These are phyloP conservation scores for Thalassaphorura encarpata DNA, from an alignment of 1,140 invertebrate genomes.

Conservation along the genomic window DNA sequence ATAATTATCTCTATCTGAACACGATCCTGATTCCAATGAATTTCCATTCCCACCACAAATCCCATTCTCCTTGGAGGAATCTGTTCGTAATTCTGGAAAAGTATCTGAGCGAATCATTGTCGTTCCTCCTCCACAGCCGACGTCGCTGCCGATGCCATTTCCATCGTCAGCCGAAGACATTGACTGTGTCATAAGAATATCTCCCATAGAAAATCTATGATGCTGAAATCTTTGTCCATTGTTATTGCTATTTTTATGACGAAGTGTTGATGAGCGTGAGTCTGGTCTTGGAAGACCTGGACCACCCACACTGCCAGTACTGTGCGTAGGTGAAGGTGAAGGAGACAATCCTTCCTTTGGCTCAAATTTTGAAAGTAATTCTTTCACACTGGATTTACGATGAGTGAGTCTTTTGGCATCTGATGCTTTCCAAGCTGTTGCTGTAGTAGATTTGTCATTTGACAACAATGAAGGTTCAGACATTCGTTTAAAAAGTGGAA, in stretches of 20 bases:
- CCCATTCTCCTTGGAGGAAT: slow-evolving; percentile 23
- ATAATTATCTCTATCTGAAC: too few species aligned
- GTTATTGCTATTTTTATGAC: background rate
- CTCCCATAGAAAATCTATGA: slow-evolving; percentile 32
- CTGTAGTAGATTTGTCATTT: slow-evolving; percentile 5
- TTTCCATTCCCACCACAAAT: too few species aligned
- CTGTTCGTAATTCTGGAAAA: slow-evolving; percentile 28
- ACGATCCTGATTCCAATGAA: too few species aligned
- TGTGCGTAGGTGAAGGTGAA: background rate
- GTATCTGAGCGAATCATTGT: slow-evolving; percentile 29
- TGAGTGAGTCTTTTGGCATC: slow-evolving; percentile 33
- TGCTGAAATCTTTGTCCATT: slow-evolving; percentile 23
- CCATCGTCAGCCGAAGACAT: slow-evolving; percentile 15
- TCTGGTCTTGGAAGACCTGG: slow-evolving; percentile 13
- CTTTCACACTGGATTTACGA: slow-evolving; percentile 38
- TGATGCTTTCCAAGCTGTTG: slow-evolving; percentile 21
- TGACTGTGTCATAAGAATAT: slow-evolving; percentile 30
- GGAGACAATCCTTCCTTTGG: slow-evolving; percentile 6
- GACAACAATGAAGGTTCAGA: slow-evolving; percentile 27
- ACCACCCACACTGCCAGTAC: background rate
- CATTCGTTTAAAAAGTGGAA: slow-evolving; percentile 29
- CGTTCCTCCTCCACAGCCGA: background rate
- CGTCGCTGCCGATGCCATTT: background rate
- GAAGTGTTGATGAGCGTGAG: background rate
- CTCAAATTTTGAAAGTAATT: slow-evolving; percentile 40